Percentiles rank a stretch among this genome's conserved stretches.
Conservation (phyloP, 2,113 vertebrate species). For the Peromyscus californicus region DNA sequence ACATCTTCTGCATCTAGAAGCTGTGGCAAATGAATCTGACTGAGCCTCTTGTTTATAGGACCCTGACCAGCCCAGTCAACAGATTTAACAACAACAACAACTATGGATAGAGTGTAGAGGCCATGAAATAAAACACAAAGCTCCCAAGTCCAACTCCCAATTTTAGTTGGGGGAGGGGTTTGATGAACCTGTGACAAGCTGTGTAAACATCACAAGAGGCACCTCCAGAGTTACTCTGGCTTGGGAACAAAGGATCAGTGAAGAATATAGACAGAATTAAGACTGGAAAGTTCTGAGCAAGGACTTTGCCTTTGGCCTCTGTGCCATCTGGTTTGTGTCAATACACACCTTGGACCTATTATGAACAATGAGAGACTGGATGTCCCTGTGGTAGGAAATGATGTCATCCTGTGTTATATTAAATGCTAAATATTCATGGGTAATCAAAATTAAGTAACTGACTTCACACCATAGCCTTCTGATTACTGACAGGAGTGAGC, state of each 20-base stretch:
- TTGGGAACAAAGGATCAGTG: background rate
- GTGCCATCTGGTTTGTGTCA: background rate
- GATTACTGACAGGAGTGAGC: background rate
- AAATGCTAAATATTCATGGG: slow-evolving; percentile 5
- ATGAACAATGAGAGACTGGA: background rate
- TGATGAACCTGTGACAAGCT: background rate
- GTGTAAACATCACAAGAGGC: background rate
- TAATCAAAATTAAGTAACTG: background rate
- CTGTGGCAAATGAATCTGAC: background rate
- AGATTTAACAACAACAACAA: background rate
- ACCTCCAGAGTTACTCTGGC: background rate
- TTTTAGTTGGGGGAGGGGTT: background rate
- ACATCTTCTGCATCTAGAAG: background rate
- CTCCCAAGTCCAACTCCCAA: background rate
- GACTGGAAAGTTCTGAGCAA: background rate
- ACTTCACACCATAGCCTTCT: background rate
- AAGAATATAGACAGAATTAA: background rate
- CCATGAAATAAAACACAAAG: background rate
- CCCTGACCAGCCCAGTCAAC: background rate
- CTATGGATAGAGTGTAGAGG: too few species aligned
- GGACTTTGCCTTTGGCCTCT: background rate
- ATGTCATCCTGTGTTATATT: background rate
- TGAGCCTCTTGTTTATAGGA: background rate
- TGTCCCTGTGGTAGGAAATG: background rate
- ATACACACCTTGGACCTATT: background rate